Percentiles rank a stretch among this genome's conserved stretches.
These are phyloP conservation scores for Planococcus citri DNA, from an alignment of 1,140 invertebrate species.

Conservation along the genomic window DNA sequence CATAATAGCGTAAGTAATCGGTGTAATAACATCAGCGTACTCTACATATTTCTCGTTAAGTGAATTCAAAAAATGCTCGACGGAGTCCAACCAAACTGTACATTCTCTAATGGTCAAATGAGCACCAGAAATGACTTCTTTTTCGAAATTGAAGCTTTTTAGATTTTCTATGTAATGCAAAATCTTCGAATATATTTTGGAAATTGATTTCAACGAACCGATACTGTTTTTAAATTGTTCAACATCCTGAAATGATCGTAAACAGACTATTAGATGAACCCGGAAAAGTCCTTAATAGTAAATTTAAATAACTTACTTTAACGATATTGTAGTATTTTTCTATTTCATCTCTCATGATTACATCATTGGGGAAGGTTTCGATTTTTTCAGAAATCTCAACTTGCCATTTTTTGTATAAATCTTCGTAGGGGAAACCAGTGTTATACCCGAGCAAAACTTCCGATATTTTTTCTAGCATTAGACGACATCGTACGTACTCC, in stretches of 20 bases:
- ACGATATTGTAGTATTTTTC: neutral
- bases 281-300: neutral
- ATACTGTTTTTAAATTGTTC: neutral
- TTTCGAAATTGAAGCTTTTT: neutral
- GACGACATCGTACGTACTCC: neutral
- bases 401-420: neutral
- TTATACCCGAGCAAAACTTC: neutral
- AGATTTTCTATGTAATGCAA: neutral
- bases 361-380: neutral
- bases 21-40: conserved; percentile 54
- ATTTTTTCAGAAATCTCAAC: neutral
- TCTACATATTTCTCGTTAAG: conserved; percentile 40
- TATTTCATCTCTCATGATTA: neutral
- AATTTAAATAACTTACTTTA: neutral
- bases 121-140: neutral
- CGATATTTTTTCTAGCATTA: neutral
- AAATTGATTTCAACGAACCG: neutral
- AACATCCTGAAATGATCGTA: conserved; percentile 2
- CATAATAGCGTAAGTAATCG: conserved; percentile 43
- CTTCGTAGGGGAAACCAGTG: neutral
- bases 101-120: neutral
- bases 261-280: no score
- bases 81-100: conserved; percentile 42
- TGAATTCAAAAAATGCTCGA: conserved; percentile 42
- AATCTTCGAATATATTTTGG: neutral